Evolutionary conservation across 2,888 invertebrate genomes (phyloP), one percentile per base, ranked within the genome.

Genomic region (Petrolisthes cinctipes): DNA sequence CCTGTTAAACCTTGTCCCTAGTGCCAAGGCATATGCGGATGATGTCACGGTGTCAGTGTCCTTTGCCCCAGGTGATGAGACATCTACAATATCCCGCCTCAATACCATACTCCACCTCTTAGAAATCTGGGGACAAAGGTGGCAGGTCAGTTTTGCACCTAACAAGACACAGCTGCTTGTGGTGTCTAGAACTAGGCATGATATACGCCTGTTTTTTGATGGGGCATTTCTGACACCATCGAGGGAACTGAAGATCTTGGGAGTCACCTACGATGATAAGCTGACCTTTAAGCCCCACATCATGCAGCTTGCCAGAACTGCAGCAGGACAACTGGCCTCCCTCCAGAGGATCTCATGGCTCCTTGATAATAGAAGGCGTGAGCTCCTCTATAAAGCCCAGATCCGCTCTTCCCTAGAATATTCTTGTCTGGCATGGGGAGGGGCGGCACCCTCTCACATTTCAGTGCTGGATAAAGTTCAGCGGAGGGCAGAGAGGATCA

Each of bases 211-310:
- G 0, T 53, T 5, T 1, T 81, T 66, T n/a, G 20, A 81, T 61
- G 23, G 17, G n/a, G 9, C 17, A 54, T 20, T 9, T 20, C 79
- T 79, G 56, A 51, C n/a, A n/a, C 53, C 56, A 17, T 0, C n/a
- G 20, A 9, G 23, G 5, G 66, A 81, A 51, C 1, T 20, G 57
- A 51, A 81, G 23, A 61, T 61, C 5, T 7, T 81, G 37, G 81
- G 81, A 14, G 23, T 61, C 14, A 20, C 23, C 23, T 81, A 81
- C 17, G 61, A 81, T 57, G 54, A 37, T 17, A 81, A 61, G 61
- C 14, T 61, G 61, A 81, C 81, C 1, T 81, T 81, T 20, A 56
- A 61, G 81, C 6, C 23, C 57, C 81, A 66, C 57, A 81, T 37
- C 37, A 37, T 17, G 11, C 56, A 80, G 23, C 20, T 81, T 7